Base-by-base conservation (phyloP, 2,888 invertebrate species). In the Strigamia crassipes region DNA sequence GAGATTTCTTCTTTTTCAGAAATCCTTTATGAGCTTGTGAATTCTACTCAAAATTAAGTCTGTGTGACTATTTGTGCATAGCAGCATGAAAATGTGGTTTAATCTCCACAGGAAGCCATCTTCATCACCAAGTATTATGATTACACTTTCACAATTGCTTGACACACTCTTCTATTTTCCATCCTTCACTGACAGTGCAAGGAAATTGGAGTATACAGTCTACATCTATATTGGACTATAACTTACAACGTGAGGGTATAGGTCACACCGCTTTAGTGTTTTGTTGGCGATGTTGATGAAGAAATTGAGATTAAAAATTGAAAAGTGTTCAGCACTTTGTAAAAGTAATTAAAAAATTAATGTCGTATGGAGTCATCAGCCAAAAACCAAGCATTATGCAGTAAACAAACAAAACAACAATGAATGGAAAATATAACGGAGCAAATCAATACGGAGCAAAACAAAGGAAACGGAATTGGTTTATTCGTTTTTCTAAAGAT, bases 11-110 rank as follows among this genome's bases (percentile, higher is more conserved):
- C 73, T 73, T 73, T 73, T 73, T 73, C 73, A 73, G 27, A 73
- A 73, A 73, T 73, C 73, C n/a, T 73, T 73, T 73, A 73, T 73
- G 73, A 73, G 73, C 73, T 73, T 73, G 73, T 73, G 73, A 73
- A 73, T 73, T 73, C 73, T 73, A 73, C 73, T 73, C 73, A 23
- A 73, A 73, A 73, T 73, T 73, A 73, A 73, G 73, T 73, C 73
- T 73, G 73, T 73, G 73, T 73, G 73, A 27, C 73, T 73, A 73
- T 73, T 73, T 73, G 73, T 73, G 73, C 73, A 73, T 73, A 73
- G 73, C 73, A 73, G 73, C 73, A 73, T 73, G 73, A 73, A 73
- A 73, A 73, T 73, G 73, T 73, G 73, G 27, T 73, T 73, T 73
- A 73, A 73, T 73, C 73, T 27, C 31, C 73, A 73, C 73, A 27